phyloP scores from a whole-genome alignment of 2,888 invertebrate species.

The Agriopis marginaria region DNA sequence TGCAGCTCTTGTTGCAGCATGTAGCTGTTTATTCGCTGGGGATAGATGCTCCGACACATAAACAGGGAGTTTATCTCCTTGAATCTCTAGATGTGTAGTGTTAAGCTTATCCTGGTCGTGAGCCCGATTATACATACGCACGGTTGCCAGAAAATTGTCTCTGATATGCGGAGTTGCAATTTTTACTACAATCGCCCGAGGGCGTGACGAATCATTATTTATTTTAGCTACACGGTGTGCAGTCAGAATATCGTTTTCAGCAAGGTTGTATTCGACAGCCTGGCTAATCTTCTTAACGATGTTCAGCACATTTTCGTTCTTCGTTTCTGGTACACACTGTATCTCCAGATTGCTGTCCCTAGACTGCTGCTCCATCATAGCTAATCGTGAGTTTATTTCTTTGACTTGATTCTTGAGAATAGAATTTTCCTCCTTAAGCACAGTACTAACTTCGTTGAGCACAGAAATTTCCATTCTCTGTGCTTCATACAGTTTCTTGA shows the following conservation, averaged over 20 bases:
- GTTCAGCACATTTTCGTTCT: not conserved
- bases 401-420: not conserved
- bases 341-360: not conserved
- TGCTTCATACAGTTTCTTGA: not conserved
- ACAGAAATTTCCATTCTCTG: not conserved
- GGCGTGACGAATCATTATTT: not conserved
- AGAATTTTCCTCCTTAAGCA: no score
- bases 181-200: not conserved
- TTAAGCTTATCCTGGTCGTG: not conserved
- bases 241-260: not conserved
- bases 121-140: constrained; percentile 2
- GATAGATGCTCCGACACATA: constrained; percentile 5
- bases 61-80: not conserved
- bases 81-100: not conserved
- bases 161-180: not conserved
- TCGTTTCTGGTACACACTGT: not conserved
- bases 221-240: not conserved
- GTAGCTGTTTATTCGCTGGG: not conserved
- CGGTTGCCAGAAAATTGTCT: constrained; percentile 1
- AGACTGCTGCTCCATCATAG: not conserved
- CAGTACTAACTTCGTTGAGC: not conserved
- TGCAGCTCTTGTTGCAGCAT: constrained; percentile 1
- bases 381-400: not conserved
- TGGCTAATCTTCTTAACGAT: constrained; percentile 1
- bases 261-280: not conserved